phyloP scores from a whole-genome alignment of 30 jellyfish, hydroid and myxozoan genomes.

The Clytia hemisphaerica region DNA sequence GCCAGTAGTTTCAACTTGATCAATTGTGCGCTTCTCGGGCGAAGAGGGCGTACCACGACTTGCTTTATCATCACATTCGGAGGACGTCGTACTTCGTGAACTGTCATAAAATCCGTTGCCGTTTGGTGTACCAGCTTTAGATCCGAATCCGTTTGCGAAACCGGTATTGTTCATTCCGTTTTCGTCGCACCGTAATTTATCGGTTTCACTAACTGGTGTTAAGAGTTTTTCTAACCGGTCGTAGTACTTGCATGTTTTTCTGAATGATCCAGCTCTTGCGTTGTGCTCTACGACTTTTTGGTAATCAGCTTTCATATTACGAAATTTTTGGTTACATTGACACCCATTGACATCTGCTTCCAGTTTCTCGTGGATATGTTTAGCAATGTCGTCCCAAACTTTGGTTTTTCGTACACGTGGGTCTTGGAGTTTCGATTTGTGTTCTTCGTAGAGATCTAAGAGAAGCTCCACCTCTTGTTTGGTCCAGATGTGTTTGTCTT shows the following conservation, averaged over 20 bases:
- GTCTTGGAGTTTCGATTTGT: conserved; percentile 48
- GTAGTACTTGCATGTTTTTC: conserved; percentile 25
- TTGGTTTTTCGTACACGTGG: conserved; percentile 76
- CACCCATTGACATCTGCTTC: conserved; percentile 63
- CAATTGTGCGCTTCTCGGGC: conserved; percentile 30
- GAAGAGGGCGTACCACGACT: conserved; percentile 38
- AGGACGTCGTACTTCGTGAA: conserved; percentile 10
- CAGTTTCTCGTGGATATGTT: conserved; percentile 33
- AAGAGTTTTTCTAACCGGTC: conserved; percentile 19
- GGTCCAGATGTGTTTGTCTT: conserved; percentile 77
- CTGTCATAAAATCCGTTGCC: conserved; percentile 28
- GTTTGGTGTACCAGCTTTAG: conserved; percentile 30
- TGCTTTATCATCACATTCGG: conserved; percentile 19
- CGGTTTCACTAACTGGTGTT: neutral
- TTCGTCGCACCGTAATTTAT: conserved; percentile 45
- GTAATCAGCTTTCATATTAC: conserved; percentile 72
- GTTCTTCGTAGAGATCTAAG: conserved; percentile 58
- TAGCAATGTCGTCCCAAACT: conserved; percentile 73
- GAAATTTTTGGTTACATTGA: conserved; percentile 72
- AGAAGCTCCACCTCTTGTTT: conserved; percentile 68
- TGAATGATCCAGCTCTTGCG: conserved; percentile 20
- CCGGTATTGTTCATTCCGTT: conserved; percentile 39
- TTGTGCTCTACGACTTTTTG: conserved; percentile 64
- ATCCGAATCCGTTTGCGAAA: neutral
- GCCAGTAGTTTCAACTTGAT: conserved; percentile 26